Evolutionary conservation across 1,140 invertebrate genomes (phyloP).

Genomic region (Eurosta solidaginis): DNA sequence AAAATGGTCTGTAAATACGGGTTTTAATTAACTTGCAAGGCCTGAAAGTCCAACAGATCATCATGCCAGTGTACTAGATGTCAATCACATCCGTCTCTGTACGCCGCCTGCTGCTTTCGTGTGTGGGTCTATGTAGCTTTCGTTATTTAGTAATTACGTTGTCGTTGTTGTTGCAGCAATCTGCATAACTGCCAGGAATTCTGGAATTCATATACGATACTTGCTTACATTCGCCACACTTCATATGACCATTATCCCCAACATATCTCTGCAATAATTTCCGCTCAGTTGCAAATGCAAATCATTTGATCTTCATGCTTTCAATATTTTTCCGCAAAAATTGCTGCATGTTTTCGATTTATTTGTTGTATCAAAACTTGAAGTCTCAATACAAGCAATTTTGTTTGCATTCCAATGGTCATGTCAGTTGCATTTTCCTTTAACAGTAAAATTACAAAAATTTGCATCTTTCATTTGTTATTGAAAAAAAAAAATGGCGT

Average conservation of each 20-base stretch:
- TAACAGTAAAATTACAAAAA: not conserved
- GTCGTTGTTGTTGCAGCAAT: too few species aligned
- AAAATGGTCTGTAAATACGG: too few species aligned
- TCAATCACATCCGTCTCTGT: too few species aligned
- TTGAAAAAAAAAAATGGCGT: not conserved
- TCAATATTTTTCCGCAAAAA: not conserved
- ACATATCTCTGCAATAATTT: not conserved
- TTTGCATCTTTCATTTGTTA: not conserved
- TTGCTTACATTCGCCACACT: too few species aligned
- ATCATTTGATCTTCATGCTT: not conserved
- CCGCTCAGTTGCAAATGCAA: not conserved
- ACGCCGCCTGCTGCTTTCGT: too few species aligned
- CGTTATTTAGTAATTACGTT: too few species aligned
- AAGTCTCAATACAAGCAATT: not conserved
- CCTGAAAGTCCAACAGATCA: too few species aligned
- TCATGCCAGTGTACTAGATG: too few species aligned
- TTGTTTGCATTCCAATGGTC: not conserved
- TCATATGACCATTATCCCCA: not conserved
- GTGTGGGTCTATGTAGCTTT: too few species aligned
- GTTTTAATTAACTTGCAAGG: too few species aligned
- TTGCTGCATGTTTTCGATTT: not conserved
- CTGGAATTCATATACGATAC: too few species aligned
- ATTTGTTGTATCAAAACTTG: not conserved
- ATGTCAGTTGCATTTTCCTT: not conserved
- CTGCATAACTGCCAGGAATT: too few species aligned